Evolutionary conservation across 2,888 invertebrate genomes (phyloP), one percentile per base, ranked within the genome.

Genomic region (Parnassius orleans): DNA sequence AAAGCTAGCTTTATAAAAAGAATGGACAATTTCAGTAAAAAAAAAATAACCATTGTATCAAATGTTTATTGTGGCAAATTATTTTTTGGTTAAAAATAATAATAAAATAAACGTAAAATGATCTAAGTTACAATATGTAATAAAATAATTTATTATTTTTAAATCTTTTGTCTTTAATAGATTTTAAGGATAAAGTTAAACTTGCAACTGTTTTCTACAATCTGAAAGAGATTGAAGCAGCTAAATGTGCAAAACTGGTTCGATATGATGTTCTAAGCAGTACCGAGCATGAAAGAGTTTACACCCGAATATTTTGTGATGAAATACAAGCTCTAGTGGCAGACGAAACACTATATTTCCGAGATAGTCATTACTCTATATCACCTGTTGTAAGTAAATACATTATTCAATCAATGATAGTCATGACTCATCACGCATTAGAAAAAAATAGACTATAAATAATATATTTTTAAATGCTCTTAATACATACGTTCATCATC

Each of bases 311-410:
- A 73, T 90, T 90, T 69, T 83, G 69, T 58, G 90, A 91, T 64
- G 90, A 91, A 72, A 80, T 91, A 68, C 86, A 89, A 59, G 77
- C 87, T 10, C 76, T 91, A 2, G 85, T 89, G 9, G 85, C 84
- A 5, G 91, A 90, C 61, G 87, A 89, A 69, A 70, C 81, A 5
- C 71, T 91, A 41, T 74, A 72, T 43, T 89, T 83, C 65, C 80
- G 86, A 66, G 77, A 86, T 67, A 79, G 73, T n/a, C 83, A 90
- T 71, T 94, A 94, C 73, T 75, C 83, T n/a, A 83, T 94, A 61
- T 75, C 80, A 24, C 94, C 94, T 14, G 79, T 86, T 72, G 94
- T 94, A 69, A 85, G 88, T 84, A 63, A 33, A 5, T 33, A 33
- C 7, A 33, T 33, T 33, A 7, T 33, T 33, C 33, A 33, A 33